These are phyloP conservation scores for Phaenicophaeus curvirostris DNA, from an alignment of 2,797 vertebrate species.

Conservation along the genomic window DNA sequence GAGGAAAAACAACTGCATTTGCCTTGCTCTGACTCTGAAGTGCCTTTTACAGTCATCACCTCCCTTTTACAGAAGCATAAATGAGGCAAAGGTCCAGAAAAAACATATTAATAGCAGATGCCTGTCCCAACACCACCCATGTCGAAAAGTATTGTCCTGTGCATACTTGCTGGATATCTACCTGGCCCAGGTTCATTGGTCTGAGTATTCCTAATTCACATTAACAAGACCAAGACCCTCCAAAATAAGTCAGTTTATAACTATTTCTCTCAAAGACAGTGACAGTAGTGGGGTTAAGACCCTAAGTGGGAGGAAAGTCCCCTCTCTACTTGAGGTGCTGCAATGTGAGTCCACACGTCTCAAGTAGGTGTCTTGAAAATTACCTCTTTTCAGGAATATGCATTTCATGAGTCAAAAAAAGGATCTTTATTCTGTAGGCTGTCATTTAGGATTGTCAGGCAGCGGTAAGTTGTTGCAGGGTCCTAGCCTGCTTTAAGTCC, in stretches of 20 bases:
- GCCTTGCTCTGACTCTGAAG: not conserved
- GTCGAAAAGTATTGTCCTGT: not conserved
- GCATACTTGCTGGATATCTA: not conserved
- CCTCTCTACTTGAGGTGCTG: not conserved
- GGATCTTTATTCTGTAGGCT: not conserved
- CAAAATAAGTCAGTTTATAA: not conserved
- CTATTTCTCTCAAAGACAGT: not conserved
- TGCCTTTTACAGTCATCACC: not conserved
- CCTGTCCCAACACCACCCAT: not conserved
- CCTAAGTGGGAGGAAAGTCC: not conserved
- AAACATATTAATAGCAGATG: not conserved
- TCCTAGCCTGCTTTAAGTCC: not conserved
- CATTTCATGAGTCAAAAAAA: not conserved
- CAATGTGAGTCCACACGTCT: accelerated
- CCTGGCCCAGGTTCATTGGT: not conserved
- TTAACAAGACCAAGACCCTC: not conserved
- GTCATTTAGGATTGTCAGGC: not conserved
- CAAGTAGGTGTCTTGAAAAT: not conserved
- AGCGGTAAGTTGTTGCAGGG: not conserved
- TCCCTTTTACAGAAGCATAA: not conserved
- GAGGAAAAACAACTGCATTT: not conserved
- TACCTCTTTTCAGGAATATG: not conserved
- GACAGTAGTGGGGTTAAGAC: not conserved
- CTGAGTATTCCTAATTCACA: not conserved
- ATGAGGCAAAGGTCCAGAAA: not conserved